Percentiles rank a stretch among this genome's conserved stretches.
Evolutionary conservation across 2,888 invertebrate genomes (phyloP).

Genomic region (Monopis laevigella): DNA sequence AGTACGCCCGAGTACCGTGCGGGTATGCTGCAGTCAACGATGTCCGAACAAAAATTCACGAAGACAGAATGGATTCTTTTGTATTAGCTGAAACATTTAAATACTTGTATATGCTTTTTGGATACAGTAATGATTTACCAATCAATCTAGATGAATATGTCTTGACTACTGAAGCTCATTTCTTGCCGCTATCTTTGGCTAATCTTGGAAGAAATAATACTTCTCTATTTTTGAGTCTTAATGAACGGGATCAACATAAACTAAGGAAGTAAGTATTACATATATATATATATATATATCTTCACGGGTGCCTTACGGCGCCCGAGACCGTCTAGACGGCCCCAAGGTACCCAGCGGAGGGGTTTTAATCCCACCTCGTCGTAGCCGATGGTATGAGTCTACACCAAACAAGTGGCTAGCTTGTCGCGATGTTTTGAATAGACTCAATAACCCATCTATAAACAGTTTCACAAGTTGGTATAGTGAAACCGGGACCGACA

Average conservation of each 20-base stretch:
- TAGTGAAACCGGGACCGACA: no score
- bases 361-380: no score
- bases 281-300: no score
- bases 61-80: conserved; percentile 98
- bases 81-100: conserved; percentile 98
- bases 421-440: no score
- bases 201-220: conserved; percentile 47
- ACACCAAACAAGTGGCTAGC: no score
- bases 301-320: no score
- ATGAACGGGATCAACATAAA: background rate
- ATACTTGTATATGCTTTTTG: conserved; percentile 93
- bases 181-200: conserved; percentile 87
- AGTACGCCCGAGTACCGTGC: conserved; percentile 91
- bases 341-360: no score
- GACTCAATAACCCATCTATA: no score
- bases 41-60: conserved; percentile 88
- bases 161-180: conserved; percentile 94
- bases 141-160: conserved; percentile 87
- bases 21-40: conserved; percentile 98
- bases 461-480: no score
- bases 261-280: background rate
- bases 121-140: conserved; percentile 83
- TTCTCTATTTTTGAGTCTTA: background rate
- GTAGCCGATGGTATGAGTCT: no score
- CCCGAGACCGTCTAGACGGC: no score